Evolutionary conservation across 2,888 invertebrate species (phyloP).

Genomic region (Rotaria macrura): DNA sequence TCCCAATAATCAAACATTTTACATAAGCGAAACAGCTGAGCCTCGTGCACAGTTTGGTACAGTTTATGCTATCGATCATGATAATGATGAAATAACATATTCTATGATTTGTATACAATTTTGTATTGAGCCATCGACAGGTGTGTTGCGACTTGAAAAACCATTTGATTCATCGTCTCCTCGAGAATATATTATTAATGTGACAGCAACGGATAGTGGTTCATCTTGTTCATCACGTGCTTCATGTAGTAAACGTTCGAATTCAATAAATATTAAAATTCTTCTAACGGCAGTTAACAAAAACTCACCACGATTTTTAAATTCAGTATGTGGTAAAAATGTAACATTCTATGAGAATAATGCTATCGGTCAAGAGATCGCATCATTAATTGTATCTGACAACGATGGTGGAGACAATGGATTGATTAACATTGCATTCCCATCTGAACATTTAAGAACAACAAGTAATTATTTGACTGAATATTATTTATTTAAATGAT

Average conservation of each 20-base stretch:
- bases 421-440: not conserved
- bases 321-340: not conserved
- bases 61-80: not conserved
- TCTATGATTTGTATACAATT: not conserved
- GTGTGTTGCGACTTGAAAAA: not conserved
- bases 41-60: not conserved
- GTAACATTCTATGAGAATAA: not conserved
- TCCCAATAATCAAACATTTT: not conserved
- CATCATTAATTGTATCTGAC: not conserved
- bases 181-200: not conserved
- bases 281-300: not conserved
- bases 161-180: not conserved
- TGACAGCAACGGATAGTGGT: not conserved
- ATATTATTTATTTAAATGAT: not conserved
- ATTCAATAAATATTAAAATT: not conserved
- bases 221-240: not conserved
- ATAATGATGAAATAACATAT: not conserved
- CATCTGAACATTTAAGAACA: not conserved
- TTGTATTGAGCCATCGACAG: not conserved
- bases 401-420: not conserved
- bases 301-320: not conserved
- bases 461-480: not conserved
- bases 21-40: not conserved
- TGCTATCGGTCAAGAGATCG: not conserved
- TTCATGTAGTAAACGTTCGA: not conserved